Evolutionary conservation across 1,140 invertebrate genomes (phyloP).

Genomic region (Parasteatoda tepidariorum): DNA sequence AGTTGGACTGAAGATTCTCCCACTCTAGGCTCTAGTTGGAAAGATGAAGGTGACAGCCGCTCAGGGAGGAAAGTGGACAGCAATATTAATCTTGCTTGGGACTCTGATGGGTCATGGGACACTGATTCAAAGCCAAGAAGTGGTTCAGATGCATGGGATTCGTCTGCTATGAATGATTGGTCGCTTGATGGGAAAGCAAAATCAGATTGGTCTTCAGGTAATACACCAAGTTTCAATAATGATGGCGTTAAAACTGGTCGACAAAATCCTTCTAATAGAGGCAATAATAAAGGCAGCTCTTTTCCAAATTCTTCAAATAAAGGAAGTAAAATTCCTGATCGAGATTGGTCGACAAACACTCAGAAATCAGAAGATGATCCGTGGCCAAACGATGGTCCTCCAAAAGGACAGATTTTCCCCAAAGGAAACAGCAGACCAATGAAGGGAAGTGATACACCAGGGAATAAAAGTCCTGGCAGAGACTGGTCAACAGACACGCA

Average conservation of each 20-base stretch:
- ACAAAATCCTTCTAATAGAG: background rate
- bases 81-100: background rate
- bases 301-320: background rate
- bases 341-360: background rate
- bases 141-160: background rate
- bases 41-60: background rate
- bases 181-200: background rate
- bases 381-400: no score
- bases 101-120: no score
- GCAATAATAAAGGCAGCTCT: background rate
- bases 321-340: background rate
- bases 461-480: background rate
- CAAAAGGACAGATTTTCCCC: no score
- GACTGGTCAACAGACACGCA: background rate
- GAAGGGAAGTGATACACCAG: no score
- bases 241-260: background rate
- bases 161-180: background rate
- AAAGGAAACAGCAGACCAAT: no score
- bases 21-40: background rate
- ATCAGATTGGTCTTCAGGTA: background rate
- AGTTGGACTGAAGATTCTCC: background rate
- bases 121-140: background rate
- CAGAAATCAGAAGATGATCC: background rate
- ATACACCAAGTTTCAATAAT: background rate
- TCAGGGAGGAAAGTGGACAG: background rate